Evolutionary conservation across 2,113 vertebrate genomes (phyloP).

Genomic region (Corythornis vintsioides): DNA sequence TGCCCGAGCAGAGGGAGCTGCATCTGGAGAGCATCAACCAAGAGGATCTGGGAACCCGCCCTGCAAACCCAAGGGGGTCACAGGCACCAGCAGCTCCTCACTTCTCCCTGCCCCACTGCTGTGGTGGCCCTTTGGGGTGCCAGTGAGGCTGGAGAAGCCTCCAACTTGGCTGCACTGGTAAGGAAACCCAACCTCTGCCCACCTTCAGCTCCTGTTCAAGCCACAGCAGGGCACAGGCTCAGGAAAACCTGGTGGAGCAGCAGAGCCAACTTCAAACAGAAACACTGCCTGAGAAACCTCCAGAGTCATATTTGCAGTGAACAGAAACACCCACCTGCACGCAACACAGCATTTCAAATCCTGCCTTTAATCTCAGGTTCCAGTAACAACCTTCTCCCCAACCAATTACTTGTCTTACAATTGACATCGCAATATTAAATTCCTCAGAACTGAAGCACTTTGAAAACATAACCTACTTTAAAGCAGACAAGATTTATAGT

Average conservation of each 20-base stretch:
- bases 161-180: accelerated
- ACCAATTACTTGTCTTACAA: conserved; percentile 53
- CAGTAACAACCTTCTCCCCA: conserved; percentile 40
- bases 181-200: neutral
- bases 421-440: conserved; percentile 54
- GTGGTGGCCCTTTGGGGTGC: neutral
- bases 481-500: conserved; percentile 3
- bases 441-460: conserved; percentile 41
- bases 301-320: neutral
- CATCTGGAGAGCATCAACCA: accelerated
- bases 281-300: neutral
- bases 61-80: neutral
- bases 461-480: conserved; percentile 32
- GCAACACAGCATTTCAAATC: neutral
- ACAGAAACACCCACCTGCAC: neutral
- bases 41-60: neutral
- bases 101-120: accelerated
- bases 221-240: accelerated
- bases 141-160: too few species aligned
- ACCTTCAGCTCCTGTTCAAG: accelerated
- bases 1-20: neutral
- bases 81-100: neutral
- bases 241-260: neutral
- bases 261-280: neutral
- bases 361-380: conserved; percentile 60